Base-by-base conservation (phyloP, 2,888 invertebrate species). In the Boloria selene region DNA sequence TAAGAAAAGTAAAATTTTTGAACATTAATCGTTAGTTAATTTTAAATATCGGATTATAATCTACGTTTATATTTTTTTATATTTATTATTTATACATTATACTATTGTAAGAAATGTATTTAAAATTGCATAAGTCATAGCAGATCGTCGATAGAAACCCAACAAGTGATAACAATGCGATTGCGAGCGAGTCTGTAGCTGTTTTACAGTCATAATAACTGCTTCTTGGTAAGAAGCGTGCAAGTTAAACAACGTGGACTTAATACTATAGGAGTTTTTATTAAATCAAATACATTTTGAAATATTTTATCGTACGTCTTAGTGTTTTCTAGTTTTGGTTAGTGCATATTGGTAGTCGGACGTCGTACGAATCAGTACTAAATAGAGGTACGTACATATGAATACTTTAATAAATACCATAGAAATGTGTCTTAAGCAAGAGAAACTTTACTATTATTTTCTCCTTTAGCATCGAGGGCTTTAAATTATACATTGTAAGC, bases 131-230 rank as follows among this genome's bases (percentile, higher is more conserved):
- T 10, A 31, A 53, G 16, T 26, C 31, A n/a, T 16, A 56, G 22
- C 45, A 56, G 44, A 56, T 56, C 56, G 45, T 45, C 45, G 56
- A 56, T 56, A 56, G 56, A 56, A 56, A 45, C 56, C 45, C 44
- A 56, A 56, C 56, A 56, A 56, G 56, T 56, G 56, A 45, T 56
- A 45, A 56, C 56, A 56, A 56, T 56, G 45, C 56, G 56, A 56
- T 45, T 56, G 56, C 45, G 45, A 16, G 56, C 22, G 45, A 38
- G n/a, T 56, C 22, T 26, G 45, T 56, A n/a, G 44, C 18, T 56
- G 22, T 56, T 56, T 56, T 45, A 4, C 45, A 45, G 16, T 26
- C 56, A 56, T 22, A 45, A n/a, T 5, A 22, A 45, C 56, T 53
- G 53, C 26, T 44, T 45, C 56, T 22, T 26, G 13, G 56, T 18